Conservation (phyloP, 2,888 invertebrate species). For the Platycnemis pennipes region DNA sequence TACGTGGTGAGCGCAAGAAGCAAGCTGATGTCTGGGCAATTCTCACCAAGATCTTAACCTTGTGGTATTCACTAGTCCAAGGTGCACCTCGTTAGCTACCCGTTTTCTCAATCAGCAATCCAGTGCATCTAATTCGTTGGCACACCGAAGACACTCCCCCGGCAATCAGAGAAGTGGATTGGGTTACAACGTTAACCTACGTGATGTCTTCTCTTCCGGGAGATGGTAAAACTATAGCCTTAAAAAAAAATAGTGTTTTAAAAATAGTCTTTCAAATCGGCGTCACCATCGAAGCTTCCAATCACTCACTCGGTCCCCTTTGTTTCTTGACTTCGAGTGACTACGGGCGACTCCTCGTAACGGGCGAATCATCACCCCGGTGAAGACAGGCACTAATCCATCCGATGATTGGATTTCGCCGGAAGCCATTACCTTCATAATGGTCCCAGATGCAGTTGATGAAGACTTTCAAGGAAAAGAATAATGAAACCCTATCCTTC, state of each 20-base stretch:
- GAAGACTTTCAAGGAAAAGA: background rate
- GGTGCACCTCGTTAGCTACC: background rate
- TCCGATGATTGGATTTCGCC: background rate
- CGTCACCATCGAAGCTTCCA: background rate
- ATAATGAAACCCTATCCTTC: background rate
- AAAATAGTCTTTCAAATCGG: background rate
- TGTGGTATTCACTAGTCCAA: background rate
- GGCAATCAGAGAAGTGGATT: background rate
- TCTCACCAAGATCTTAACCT: background rate
- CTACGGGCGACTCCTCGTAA: background rate
- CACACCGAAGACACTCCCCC: background rate
- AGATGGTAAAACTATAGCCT: background rate
- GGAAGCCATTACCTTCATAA: slow-evolving; percentile 5
- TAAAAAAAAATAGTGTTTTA: too few relatives aligned
- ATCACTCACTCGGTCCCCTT: background rate
- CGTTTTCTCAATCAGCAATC: background rate
- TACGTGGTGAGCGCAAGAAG: background rate
- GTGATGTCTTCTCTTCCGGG: background rate
- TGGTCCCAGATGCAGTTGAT: background rate
- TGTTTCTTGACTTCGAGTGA: background rate
- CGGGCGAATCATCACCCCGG: background rate
- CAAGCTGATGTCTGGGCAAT: background rate
- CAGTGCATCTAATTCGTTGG: background rate
- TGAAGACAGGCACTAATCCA: background rate
- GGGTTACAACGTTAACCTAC: background rate